Base-by-base conservation (phyloP, 2,797 vertebrate genomes). In the Epinephelus awoara region DNA sequence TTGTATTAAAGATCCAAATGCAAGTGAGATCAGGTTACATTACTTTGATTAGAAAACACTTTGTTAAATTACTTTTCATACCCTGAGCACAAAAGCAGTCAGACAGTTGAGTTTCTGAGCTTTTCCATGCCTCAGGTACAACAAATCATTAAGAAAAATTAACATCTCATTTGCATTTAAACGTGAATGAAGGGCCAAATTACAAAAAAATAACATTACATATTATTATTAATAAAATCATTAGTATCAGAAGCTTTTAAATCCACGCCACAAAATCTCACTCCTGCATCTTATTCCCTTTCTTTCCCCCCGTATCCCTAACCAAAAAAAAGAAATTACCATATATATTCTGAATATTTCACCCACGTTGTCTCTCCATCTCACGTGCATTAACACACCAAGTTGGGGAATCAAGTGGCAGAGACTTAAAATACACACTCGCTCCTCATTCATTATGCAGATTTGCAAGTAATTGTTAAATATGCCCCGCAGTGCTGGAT, bases 371-470 rank as follows among this genome's bases (percentile, higher is more conserved):
- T 76, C 65, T 71, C 29, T 42, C 14, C 7, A 61, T 70, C 82
- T 88, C 88, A 61, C 72, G 79, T 89, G 73, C 82, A 70, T 85
- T 80, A 34, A 75, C 79, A 76, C 70, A 51, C 80, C 34, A 78
- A 91, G 89, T 89, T 92, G 85, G 90, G 91, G 91, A 92, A 84
- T 77, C 82, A 84, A 93, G 83, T 83, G 89, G 92, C 91, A 91
- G 86, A 90, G 89, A 93, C 87, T 91, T 67, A 91, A 89, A 93
- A 93, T 91, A 94, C 92, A 93, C 92, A 91, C 91, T 87, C 77
- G 90, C 86, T 93, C 87, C 95, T 96, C 95, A 96, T 96, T 96
- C 95, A 95, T 96, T 96, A 97, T 97, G 95, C 95, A 96, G 95
- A 96, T 97, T 96, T 94, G 84, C 75, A 87, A 92, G 93, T 94